Evolutionary conservation across 2,888 invertebrate genomes (phyloP).

Genomic region (Drosophila setosimentum): DNA sequence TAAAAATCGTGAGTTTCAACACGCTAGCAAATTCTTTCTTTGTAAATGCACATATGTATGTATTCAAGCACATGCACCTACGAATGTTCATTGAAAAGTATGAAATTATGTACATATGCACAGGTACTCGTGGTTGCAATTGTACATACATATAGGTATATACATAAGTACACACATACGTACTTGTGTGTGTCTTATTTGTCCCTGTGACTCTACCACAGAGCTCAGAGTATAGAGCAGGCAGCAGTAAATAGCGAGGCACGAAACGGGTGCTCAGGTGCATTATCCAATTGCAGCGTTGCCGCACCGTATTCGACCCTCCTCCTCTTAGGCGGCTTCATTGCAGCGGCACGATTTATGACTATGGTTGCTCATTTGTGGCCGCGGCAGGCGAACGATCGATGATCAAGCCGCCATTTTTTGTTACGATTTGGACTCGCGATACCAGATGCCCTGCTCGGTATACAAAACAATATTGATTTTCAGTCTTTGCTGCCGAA

Average conservation of each 20-base stretch:
- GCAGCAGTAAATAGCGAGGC: constrained; percentile 52
- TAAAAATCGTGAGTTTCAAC: constrained; percentile 50
- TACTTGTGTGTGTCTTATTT: constrained; percentile 3
- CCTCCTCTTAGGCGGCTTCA: constrained; percentile 74
- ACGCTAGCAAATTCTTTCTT: constrained; percentile 33
- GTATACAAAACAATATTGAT: constrained; percentile 78
- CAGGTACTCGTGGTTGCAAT: neutral
- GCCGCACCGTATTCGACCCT: constrained; percentile 62
- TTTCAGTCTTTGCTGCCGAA: constrained; percentile 56
- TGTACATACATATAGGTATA: constrained; percentile 3
- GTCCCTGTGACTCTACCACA: constrained; percentile 13
- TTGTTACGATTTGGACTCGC: constrained; percentile 67
- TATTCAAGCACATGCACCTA: constrained; percentile 13
- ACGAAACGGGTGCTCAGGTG: constrained; percentile 74
- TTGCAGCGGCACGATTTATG: constrained; percentile 76
- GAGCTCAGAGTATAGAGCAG: constrained; percentile 7
- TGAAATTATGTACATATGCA: constrained; percentile 16
- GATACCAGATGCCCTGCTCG: constrained; percentile 66
- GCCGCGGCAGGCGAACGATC: constrained; percentile 64
- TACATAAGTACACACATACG: constrained; percentile 2
- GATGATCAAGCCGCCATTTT: constrained; percentile 74
- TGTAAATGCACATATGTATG: constrained; percentile 16
- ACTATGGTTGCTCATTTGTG: constrained; percentile 64
- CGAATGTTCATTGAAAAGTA: constrained; percentile 19
- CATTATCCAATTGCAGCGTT: constrained; percentile 78